Evolutionary conservation across 1,140 invertebrate genomes (phyloP), one percentile per base, ranked within the genome.

Genomic region (Acromyrmex echinatior): DNA sequence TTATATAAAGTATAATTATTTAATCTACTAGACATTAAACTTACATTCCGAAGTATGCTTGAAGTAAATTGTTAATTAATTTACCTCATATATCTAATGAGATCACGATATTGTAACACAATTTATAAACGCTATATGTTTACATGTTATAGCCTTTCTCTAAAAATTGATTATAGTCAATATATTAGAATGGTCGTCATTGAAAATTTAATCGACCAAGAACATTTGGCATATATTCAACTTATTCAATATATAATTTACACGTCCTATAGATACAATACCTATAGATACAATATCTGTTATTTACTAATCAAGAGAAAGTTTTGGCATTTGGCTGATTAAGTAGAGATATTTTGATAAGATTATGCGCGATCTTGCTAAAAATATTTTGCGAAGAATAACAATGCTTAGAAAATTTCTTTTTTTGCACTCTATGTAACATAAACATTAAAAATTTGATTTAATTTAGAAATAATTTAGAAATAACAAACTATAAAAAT

Each of bases 61-160:
- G 31, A 35, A 35, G 31, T 35, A 35, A 89, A 71, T 81, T 60
- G 6, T 68, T 62, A 87, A 87, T 76, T 74, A 53, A 16, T 70
- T 65, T 87, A 87, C 9, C 16, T 76, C 53, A 76, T 88, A 91
- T 49, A 80, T 74, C 58, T 91, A 91, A 88, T 91, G 89, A 91
- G 90, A 91, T 91, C 89, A 87, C 28, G 60, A 91, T 77, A 91
- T 60, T 91, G 87, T 87, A 66, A 86, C 53, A 86, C 1, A 66
- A 78, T 71, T 70, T 70, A 76, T 87, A 90, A 45, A 86, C 31
- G 35, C 10, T 35, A 53, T 16, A n/a, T 53, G n/a, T 45, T 25
- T 65, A 71, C 58, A 71, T 84, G 9, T 70, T n/a, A 81, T 88
- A 74, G 76, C 31, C 39, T 81, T 31, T 65, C 14, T 53, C 78